Evolutionary conservation across 2,113 vertebrate genomes (phyloP), one percentile per base, ranked within the genome.

Genomic region (Oceanodroma tethys): DNA sequence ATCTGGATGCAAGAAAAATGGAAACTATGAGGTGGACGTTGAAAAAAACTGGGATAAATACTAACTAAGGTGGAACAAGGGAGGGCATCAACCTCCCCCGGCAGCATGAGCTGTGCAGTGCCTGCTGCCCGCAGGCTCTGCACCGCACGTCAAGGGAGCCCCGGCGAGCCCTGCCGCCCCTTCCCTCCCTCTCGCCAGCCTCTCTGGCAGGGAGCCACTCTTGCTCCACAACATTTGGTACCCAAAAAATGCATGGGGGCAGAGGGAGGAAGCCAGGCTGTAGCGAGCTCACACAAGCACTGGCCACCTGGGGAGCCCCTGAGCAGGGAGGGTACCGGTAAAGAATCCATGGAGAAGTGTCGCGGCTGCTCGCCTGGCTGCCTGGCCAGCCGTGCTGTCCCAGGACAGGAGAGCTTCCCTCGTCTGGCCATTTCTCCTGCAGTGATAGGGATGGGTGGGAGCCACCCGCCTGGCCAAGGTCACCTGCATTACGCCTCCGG

Each of bases 111-210:
- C 48, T 14, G 36, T 34, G 47, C 45, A 29, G 47, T 2, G 3
- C 16, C 11, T 36, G 53, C 23, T 52, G 17, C 11, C 25, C 10
- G 2, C 26, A 27, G 45, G 7, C 2, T 58, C 22, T 25, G 19
- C 0, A 2, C 59, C 21, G 15, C 26, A 25, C 2, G 1, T 6
- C 0, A 10, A 3, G 8, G 43, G 14, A 79, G 19, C 30, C 10
- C 27, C 3, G 4, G 15, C 2, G 10, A 58, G 4, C 5, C 43
- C 29, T 3, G 0, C 13, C 1, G 1, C 8, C 22, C 16, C 17
- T 72, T 83, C 11, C 13, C 8, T 60, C 26, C 34, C 7, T 75
- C 20, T 68, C 3, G 0, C 16, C 66, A 82, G 7, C 16, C 32
- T 67, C 55, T 67, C 47, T 13, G 13, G 7, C n/a, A 38, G 21